These are phyloP conservation scores for Drosophila neotestacea DNA, from an alignment of 2,888 invertebrate genomes.

Conservation along the genomic window DNA sequence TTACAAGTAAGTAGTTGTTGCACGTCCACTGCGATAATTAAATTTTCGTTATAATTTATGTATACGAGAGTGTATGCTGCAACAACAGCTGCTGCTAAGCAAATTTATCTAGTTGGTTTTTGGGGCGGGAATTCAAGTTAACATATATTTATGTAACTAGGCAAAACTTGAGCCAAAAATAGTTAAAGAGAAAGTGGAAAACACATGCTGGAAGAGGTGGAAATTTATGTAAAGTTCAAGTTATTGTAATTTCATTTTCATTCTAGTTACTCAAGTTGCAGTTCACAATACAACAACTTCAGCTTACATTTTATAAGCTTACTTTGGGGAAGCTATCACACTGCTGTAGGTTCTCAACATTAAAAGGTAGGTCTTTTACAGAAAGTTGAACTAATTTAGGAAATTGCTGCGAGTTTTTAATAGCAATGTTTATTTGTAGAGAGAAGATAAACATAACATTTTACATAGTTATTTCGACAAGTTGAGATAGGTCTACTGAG, in stretches of 20 bases:
- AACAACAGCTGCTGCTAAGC: constrained; percentile 58
- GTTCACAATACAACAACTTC: neutral
- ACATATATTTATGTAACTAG: constrained; percentile 2
- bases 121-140: constrained; percentile 2
- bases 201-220: constrained; percentile 2
- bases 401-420: neutral
- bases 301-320: neutral
- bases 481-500: no score
- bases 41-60: constrained; percentile 74
- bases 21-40: constrained; percentile 72
- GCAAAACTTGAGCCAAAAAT: constrained; percentile 6
- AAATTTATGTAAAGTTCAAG: neutral
- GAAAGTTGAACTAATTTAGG: no score
- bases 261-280: neutral
- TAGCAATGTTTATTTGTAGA: no score
- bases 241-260: constrained; percentile 18
- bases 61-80: constrained; percentile 36
- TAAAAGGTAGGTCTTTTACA: neutral
- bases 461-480: no score
- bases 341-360: neutral
- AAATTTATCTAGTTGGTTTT: constrained; percentile 56
- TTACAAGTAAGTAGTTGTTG: constrained; percentile 55
- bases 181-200: constrained; percentile 1
- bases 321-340: neutral
- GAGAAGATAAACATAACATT: no score